phyloP scores from a whole-genome alignment of 2,888 invertebrate genomes.

The Vannuccia rotundouncinata region DNA sequence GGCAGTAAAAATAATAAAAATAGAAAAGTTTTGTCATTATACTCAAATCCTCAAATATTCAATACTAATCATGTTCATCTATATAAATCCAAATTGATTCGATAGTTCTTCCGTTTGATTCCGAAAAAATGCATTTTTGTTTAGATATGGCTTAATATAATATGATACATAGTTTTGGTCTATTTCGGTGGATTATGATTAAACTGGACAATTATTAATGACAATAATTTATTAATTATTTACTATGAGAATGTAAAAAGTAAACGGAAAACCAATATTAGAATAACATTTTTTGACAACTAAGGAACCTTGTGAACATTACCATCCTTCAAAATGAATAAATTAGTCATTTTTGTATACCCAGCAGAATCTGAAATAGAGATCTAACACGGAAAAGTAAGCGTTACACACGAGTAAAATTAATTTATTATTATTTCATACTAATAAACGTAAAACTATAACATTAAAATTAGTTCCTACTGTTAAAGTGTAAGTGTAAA shows the following conservation, averaged over 20 bases:
- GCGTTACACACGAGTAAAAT: no score
- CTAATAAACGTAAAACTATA: no score
- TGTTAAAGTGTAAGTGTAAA: no score
- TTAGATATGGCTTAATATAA: background rate
- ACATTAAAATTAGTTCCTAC: no score
- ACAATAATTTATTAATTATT: background rate
- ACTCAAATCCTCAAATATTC: conserved; percentile 12
- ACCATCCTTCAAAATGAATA: no score
- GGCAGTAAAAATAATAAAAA: background rate
- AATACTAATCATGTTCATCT: conserved; percentile 5
- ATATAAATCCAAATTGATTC: conserved; percentile 9
- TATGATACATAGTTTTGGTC: background rate
- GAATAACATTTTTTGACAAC: no score
- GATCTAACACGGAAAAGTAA: no score
- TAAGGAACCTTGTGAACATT: no score
- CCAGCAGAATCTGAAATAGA: no score
- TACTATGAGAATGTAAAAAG: background rate
- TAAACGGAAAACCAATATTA: no score
- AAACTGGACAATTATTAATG: background rate
- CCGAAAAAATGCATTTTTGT: conserved; percentile 1
- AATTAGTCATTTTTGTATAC: no score
- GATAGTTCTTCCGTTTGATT: conserved; percentile 1
- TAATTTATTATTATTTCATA: no score
- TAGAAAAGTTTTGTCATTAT: conserved; percentile 14
- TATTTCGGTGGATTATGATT: background rate